These are phyloP conservation scores for Lithobates sylvaticus DNA, from an alignment of 2,797 vertebrate species.

Conservation along the genomic window DNA sequence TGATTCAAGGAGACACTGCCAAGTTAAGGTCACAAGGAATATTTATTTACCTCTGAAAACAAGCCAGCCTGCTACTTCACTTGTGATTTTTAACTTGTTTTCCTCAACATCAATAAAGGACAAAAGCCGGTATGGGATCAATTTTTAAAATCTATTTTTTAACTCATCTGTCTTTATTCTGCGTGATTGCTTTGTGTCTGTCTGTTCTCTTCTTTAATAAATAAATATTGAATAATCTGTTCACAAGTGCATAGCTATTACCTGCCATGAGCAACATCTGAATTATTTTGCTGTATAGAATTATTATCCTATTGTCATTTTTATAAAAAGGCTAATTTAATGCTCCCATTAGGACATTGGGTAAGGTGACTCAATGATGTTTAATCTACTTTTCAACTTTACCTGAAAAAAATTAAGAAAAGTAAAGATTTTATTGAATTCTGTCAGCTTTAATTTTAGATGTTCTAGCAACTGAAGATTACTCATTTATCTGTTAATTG, in stretches of 20 bases:
- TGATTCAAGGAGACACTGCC: neutral
- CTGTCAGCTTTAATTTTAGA: constrained; percentile 53
- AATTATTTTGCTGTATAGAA: neutral
- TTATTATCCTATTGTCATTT: neutral
- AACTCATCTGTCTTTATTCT: neutral
- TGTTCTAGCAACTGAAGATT: constrained; percentile 43
- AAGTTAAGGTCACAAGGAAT: constrained; percentile 20
- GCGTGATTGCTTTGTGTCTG: neutral
- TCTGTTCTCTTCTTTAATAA: neutral
- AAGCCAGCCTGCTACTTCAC: neutral
- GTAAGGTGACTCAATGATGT: constrained; percentile 37
- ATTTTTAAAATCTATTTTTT: constrained; percentile 12
- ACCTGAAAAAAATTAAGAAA: constrained; percentile 7
- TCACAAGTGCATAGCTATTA: neutral
- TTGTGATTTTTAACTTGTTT: neutral
- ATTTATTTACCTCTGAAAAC: constrained; percentile 26
- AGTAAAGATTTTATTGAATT: constrained; percentile 44
- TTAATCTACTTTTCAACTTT: constrained; percentile 41
- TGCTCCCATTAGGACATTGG: neutral
- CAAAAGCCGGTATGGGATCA: constrained; percentile 12
- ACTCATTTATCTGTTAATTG: constrained; percentile 60
- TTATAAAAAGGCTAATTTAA: neutral
- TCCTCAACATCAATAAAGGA: constrained; percentile 6
- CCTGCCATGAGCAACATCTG: neutral
- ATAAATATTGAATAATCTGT: neutral